phyloP scores from a whole-genome alignment of 2,113 vertebrate species.

The Seriola rivoliana region DNA sequence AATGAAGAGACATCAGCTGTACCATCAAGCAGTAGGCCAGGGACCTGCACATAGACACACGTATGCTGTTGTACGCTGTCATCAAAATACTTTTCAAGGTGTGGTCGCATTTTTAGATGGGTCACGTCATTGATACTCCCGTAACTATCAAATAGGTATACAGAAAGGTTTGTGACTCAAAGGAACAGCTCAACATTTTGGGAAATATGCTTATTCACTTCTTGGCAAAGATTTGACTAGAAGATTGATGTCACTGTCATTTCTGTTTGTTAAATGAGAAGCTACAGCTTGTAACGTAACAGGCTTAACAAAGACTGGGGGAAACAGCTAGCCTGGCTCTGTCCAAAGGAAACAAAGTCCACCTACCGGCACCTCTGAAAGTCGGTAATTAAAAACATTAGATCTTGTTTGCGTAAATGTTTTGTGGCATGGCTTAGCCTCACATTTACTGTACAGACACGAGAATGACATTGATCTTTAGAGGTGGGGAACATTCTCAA shows the following conservation, averaged over 20 bases:
- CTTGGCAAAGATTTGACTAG: neutral
- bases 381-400: neutral
- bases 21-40: slow-evolving; percentile 21
- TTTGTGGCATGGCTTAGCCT: neutral
- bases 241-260: neutral
- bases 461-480: neutral
- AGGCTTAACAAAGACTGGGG: neutral
- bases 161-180: neutral
- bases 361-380: neutral
- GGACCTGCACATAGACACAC: slow-evolving; percentile 26
- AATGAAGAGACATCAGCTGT: slow-evolving; percentile 31
- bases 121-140: neutral
- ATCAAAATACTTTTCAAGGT: slow-evolving; percentile 1
- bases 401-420: neutral
- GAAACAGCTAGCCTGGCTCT: neutral
- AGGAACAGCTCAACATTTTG: neutral
- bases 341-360: neutral
- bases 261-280: neutral
- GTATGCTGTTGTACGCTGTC: slow-evolving; percentile 24
- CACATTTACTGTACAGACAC: neutral
- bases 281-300: neutral
- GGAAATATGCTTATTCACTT: neutral
- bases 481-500: neutral
- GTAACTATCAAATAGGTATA: neutral
- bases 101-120: neutral